Conservation (phyloP, 2,888 invertebrate species). For the Pilophorus perplexus region DNA sequence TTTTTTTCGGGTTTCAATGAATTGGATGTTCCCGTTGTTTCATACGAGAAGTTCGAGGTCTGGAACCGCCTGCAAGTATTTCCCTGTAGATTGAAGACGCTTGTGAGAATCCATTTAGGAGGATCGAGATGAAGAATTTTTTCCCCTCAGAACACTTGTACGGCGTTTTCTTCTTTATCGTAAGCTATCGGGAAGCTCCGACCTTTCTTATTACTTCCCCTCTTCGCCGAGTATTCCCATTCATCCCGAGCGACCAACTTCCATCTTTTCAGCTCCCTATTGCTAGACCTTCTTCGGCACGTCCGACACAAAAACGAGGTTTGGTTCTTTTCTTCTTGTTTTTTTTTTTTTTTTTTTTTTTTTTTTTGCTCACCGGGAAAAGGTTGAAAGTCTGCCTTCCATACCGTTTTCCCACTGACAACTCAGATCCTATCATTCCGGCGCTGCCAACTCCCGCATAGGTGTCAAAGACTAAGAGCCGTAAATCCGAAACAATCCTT, state of each 20-base stretch:
- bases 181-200: neutral
- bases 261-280: slow-evolving; percentile 13
- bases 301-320: slow-evolving; percentile 30
- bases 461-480: slow-evolving; percentile 36
- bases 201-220: slow-evolving; percentile 18
- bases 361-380: neutral
- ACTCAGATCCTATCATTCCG: slow-evolving; percentile 19
- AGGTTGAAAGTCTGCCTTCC: neutral
- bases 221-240: slow-evolving; percentile 29
- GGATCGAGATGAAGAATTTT: too few relatives aligned
- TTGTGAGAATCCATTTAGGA: neutral
- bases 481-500: slow-evolving; percentile 34
- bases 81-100: too few relatives aligned
- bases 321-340: slow-evolving; percentile 23
- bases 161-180: neutral
- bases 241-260: slow-evolving; percentile 16
- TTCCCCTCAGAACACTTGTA: too few relatives aligned
- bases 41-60: too few relatives aligned
- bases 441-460: slow-evolving; percentile 31
- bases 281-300: too few relatives aligned
- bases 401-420: neutral
- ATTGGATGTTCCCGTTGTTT: too few relatives aligned
- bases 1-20: too few relatives aligned
- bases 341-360: slow-evolving; percentile 32
- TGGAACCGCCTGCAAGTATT: too few relatives aligned